Evolutionary conservation across 2,888 invertebrate genomes (phyloP).

Genomic region (Hymenopus coronatus): DNA sequence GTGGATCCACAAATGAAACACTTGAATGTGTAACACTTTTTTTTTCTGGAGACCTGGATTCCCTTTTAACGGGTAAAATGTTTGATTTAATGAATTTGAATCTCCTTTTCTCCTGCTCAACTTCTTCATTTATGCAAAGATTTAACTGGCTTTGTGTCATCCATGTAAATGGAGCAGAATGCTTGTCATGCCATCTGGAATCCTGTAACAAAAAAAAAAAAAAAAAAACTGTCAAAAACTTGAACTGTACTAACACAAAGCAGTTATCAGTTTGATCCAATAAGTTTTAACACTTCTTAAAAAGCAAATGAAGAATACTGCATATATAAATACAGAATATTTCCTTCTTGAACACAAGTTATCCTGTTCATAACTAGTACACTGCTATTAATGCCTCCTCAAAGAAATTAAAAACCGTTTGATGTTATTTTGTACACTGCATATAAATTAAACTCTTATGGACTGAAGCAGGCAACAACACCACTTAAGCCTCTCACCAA

Average conservation of each 20-base stretch:
- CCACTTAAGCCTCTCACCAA: too few species aligned
- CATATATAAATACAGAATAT: too few species aligned
- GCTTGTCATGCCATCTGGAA: slow-evolving; percentile 67
- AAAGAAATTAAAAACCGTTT: too few species aligned
- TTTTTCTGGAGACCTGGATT: neutral
- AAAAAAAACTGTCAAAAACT: neutral
- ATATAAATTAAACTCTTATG: too few species aligned
- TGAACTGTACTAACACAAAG: neutral
- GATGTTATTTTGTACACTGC: too few species aligned
- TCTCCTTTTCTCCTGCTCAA: neutral
- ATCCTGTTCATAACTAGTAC: too few species aligned
- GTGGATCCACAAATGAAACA: slow-evolving; percentile 33
- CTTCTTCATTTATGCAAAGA: slow-evolving; percentile 44
- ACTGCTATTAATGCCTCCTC: too few species aligned
- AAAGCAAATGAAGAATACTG: too few species aligned
- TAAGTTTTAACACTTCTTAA: too few species aligned
- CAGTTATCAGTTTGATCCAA: too few species aligned
- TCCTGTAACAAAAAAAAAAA: slow-evolving; percentile 16
- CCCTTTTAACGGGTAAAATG: neutral
- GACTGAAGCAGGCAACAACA: too few species aligned
- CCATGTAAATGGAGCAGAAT: slow-evolving; percentile 83
- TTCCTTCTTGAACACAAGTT: too few species aligned
- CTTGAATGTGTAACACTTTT: neutral
- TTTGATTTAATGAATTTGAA: neutral
- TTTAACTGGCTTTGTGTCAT: slow-evolving; percentile 80